Evolutionary conservation across 2,113 vertebrate genomes (phyloP), one percentile per base, ranked within the genome.

Genomic region (Phasianus colchicus): DNA sequence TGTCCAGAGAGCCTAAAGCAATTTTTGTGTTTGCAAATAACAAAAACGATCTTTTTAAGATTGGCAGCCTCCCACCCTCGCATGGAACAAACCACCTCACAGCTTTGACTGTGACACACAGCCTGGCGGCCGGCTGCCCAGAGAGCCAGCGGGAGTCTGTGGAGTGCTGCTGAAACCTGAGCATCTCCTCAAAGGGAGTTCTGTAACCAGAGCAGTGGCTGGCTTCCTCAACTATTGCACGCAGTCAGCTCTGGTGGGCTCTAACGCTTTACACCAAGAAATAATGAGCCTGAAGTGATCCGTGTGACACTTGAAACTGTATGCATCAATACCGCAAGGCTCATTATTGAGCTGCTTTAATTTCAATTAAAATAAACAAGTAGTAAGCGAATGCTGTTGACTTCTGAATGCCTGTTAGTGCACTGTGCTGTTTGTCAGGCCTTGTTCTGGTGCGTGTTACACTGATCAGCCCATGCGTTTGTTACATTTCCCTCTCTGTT

Each of bases 1-100:
- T 83, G 84, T 86, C 83, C 96, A 90, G 83, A 0, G 2, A 90
- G 93, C 90, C 88, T 58, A 50, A 78, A 96, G 95, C 92, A 50
- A 70, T 88, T 90, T 92, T 78, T 85, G 52, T 55, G 5, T 94
- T 87, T 93, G 88, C 89, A 96, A 96, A 78, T 74, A 94, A 83
- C 65, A 66, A 65, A 90, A 90, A 70, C 27, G n/a, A 76, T 90
- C 63, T 84, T 87, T 80, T 90, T 81, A 50, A 86, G 91, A 57
- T 45, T 86, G 94, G 89, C 86, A 86, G 70, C 60, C 83, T 86
- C 92, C 57, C 42, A 43, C 42, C 38, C 80, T 87, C 0, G 0
- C 58, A 13, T 63, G 79, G 90, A 89, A 74, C 87, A 93, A 96
- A 84, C 82, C 78, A 86, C 34, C 83, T 94, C 89, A 29, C 75